Percentiles rank a stretch among this genome's conserved stretches.
phyloP scores from a whole-genome alignment of 2,797 vertebrate species.

The Bryconaethiops microstoma region DNA sequence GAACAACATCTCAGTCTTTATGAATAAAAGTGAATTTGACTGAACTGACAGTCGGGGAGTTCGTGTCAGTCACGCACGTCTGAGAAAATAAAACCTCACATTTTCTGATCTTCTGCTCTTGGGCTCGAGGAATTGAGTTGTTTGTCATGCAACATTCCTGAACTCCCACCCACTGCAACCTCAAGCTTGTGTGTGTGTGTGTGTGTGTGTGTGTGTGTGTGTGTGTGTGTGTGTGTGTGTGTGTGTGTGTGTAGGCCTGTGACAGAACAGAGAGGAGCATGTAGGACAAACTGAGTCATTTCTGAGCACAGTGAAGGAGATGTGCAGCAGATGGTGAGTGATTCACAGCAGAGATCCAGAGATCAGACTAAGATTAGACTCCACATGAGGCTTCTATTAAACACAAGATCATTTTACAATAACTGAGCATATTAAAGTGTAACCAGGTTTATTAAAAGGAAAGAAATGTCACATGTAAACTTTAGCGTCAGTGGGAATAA shows the following conservation, averaged over 20 bases:
- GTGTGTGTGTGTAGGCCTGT: neutral
- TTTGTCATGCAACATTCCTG: slow-evolving; percentile 32
- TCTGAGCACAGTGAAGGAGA: neutral
- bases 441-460: neutral
- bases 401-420: neutral
- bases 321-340: slow-evolving; percentile 2
- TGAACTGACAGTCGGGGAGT: neutral
- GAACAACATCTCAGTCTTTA: too few relatives aligned
- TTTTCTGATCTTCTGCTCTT: neutral
- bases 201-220: neutral
- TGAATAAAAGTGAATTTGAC: too few relatives aligned
- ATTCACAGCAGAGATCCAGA: neutral
- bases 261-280: neutral
- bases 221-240: neutral
- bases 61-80: neutral
- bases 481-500: neutral
- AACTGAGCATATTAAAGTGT: neutral
- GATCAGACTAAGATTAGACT: neutral
- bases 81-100: neutral
- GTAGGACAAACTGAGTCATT: slow-evolving; percentile 3
- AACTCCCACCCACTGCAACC: slow-evolving; percentile 14
- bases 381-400: neutral
- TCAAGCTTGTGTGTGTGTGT: neutral
- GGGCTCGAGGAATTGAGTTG: neutral
- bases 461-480: neutral